These are phyloP conservation scores for Girardinus metallicus DNA, from an alignment of 2,797 vertebrate genomes.

Conservation along the genomic window DNA sequence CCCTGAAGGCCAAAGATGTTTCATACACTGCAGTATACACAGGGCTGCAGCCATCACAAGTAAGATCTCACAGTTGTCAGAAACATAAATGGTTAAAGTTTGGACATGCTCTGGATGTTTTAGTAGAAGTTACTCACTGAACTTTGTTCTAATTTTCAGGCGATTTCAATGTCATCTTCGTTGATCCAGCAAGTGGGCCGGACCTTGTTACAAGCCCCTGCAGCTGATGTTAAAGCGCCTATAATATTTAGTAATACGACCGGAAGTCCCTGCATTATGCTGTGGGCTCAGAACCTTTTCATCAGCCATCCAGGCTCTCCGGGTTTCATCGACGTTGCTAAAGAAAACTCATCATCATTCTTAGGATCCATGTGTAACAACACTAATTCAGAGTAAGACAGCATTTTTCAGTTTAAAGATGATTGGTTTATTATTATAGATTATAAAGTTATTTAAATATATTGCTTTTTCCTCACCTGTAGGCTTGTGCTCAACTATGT, in stretches of 20 bases:
- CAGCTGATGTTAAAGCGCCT: constrained; percentile 57
- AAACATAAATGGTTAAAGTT: background rate
- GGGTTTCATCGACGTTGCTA: constrained; percentile 72
- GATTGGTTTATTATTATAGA: background rate
- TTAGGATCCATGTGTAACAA: constrained; percentile 74
- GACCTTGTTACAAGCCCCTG: constrained; percentile 77
- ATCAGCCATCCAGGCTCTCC: constrained; percentile 38
- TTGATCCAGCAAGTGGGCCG: constrained; percentile 70
- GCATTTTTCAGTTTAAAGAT: background rate
- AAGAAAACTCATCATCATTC: constrained; percentile 30
- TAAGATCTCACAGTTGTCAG: constrained; percentile 55
- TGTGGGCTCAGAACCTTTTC: constrained; percentile 86
- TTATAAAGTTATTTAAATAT: background rate
- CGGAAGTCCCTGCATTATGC: constrained; percentile 81
- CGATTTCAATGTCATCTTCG: constrained; percentile 57
- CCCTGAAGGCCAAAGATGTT: constrained; percentile 78
- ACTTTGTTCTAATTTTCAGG: constrained; percentile 48
- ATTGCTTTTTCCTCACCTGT: constrained; percentile 13
- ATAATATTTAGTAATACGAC: constrained; percentile 70
- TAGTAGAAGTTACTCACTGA: background rate
- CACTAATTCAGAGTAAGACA: constrained; percentile 75
- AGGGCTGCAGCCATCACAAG: constrained; percentile 85
- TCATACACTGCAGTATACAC: constrained; percentile 88
- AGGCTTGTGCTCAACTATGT: constrained; percentile 79
- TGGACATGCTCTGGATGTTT: background rate